Base-by-base conservation (phyloP, 2,888 invertebrate genomes). In the Xylota segnis region DNA sequence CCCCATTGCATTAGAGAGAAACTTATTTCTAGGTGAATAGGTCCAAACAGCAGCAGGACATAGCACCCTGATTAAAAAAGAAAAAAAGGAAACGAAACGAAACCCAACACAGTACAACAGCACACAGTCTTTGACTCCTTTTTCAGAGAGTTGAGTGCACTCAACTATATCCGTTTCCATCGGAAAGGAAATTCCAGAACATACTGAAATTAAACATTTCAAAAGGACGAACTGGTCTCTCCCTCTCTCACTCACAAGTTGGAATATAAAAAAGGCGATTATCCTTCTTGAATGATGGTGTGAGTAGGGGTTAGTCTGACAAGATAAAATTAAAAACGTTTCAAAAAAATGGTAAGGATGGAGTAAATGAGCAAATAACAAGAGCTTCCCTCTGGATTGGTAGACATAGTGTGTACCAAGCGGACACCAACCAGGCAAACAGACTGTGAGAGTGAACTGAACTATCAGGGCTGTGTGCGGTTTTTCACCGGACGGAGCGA, bases 21-120 rank as follows among this genome's bases (percentile, higher is more conserved):
- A 79, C 66, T 74, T 74, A 74, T 79, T 79, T 79, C 74, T 66
- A 66, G 74, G 74, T 79, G 79, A 79, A 79, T 79, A 66, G 74
- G 79, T 79, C 74, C 79, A 63, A 54, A 66, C 50, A 79, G n/a
- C 14, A 58, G 40, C 63, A 72, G 78, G 63, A 78, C 63, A 78
- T 71, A 40, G 40, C 63, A 56, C 50, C 52, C 70, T 63, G 45
- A 78, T 63, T 63, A 74, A 54, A 72, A 72, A 50, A 72, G n/a
- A 58, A 14, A 34, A 72, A 63, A 40, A 40, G 7, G 14, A 43
- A 43, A 43, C 37, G 1, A 43, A 12, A 43, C 4, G 43, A 50
- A 61, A 65, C 34, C 16, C 56, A 29, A 47, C 47, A 32, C 23
- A 23, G 23, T 23, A 23, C 23, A 50, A 5, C 29, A 50, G 18